phyloP scores from a whole-genome alignment of 2,888 invertebrate genomes.

The Aphodius sticticus region DNA sequence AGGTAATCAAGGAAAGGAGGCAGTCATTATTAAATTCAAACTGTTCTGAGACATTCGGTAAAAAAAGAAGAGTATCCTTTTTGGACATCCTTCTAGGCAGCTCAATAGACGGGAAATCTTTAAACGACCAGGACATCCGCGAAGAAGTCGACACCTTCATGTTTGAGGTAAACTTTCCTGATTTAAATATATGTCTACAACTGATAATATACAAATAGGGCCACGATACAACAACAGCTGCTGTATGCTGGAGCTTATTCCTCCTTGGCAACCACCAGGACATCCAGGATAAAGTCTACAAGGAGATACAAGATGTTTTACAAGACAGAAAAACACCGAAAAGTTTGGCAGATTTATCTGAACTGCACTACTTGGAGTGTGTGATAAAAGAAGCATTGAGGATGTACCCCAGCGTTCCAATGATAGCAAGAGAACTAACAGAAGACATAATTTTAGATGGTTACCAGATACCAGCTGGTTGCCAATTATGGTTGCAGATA shows the following conservation, averaged over 20 bases:
- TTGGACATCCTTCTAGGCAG: slow-evolving; percentile 45
- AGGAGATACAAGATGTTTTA: slow-evolving; percentile 46
- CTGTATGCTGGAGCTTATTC: slow-evolving; percentile 54
- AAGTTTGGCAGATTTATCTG: slow-evolving; percentile 45
- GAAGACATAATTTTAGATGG: slow-evolving; percentile 40
- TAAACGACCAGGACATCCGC: slow-evolving; percentile 52
- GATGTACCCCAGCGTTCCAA: slow-evolving; percentile 50
- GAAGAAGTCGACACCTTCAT: slow-evolving; percentile 60
- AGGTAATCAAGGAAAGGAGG: slow-evolving; percentile 26
- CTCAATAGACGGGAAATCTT: slow-evolving; percentile 38
- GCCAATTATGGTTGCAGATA: slow-evolving; percentile 8
- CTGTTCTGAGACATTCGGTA: slow-evolving; percentile 31
- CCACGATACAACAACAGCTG: slow-evolving; percentile 57
- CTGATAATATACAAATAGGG: slow-evolving; percentile 49
- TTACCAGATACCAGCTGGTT: slow-evolving; percentile 19
- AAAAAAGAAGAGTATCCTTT: slow-evolving; percentile 43
- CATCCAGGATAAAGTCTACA: slow-evolving; percentile 48
- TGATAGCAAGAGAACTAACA: slow-evolving; percentile 45
- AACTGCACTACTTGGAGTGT: slow-evolving; percentile 51
- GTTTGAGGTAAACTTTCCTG: too few relatives aligned
- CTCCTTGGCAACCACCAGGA: slow-evolving; percentile 56
- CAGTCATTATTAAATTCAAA: not conserved
- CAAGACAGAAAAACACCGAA: slow-evolving; percentile 41
- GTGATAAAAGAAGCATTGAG: slow-evolving; percentile 50
- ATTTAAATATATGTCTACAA: too few relatives aligned